Percentiles rank a stretch among this genome's conserved stretches.
Evolutionary conservation across 1,140 invertebrate genomes (phyloP).

Genomic region (Ips nitidus): DNA sequence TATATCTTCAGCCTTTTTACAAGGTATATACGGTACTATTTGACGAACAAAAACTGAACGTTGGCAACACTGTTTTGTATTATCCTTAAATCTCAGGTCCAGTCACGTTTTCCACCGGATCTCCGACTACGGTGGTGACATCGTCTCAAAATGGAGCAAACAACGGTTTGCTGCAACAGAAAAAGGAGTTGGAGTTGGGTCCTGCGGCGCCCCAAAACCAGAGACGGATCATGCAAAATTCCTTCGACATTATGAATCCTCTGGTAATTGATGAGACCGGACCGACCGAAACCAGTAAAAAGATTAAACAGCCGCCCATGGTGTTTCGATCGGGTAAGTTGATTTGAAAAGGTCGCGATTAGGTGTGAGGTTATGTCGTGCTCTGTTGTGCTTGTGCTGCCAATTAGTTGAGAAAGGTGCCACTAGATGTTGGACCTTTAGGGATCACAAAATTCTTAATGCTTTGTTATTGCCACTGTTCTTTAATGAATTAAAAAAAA

Average conservation of each 20-base stretch:
- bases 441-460: too few species aligned
- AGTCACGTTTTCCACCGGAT: conserved; percentile 21
- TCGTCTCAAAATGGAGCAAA: conserved; percentile 28
- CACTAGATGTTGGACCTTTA: too few species aligned
- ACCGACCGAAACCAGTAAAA: conserved; percentile 39
- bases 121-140: conserved; percentile 11
- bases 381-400: too few species aligned
- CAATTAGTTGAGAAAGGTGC: too few species aligned
- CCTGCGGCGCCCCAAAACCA: conserved; percentile 28
- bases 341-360: neutral
- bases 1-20: conserved; percentile 34
- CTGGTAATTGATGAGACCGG: conserved; percentile 47
- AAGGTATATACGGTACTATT: conserved; percentile 14
- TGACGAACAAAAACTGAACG: neutral
- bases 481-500: too few species aligned
- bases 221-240: conserved; percentile 45
- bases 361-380: too few species aligned
- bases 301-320: conserved; percentile 50
- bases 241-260: conserved; percentile 51
- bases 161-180: conserved; percentile 38
- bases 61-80: neutral
- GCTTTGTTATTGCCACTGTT: too few species aligned
- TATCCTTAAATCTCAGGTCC: conserved; percentile 14
- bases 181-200: too few species aligned
- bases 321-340: conserved; percentile 48